Evolutionary conservation across 2,888 invertebrate species (phyloP).

Genomic region (Linnaemya vulpina): DNA sequence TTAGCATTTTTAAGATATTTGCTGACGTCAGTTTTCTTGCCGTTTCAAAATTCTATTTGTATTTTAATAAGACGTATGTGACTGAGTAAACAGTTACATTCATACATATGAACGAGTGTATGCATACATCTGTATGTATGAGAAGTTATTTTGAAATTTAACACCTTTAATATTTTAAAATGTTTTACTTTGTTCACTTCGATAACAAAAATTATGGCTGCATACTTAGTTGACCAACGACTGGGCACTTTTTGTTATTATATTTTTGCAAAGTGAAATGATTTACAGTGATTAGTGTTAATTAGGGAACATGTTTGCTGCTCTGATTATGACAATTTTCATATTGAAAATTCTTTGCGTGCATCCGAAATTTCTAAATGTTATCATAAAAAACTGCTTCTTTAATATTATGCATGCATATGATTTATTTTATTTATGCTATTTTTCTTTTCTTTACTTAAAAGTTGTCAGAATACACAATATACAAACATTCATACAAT

Average conservation of each 20-base stretch:
- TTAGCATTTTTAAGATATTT: slow-evolving; percentile 57
- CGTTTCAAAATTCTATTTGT: slow-evolving; percentile 34
- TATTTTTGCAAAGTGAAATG: background rate
- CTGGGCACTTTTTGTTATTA: background rate
- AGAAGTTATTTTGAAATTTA: slow-evolving; percentile 71
- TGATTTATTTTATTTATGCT: background rate
- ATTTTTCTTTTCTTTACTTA: background rate
- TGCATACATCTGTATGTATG: background rate
- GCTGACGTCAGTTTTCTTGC: slow-evolving; percentile 74
- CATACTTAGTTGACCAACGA: too few species aligned
- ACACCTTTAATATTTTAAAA: slow-evolving; percentile 70
- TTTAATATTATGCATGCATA: slow-evolving; percentile 7
- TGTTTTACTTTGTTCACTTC: background rate
- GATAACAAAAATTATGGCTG: too few species aligned
- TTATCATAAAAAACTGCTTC: background rate
- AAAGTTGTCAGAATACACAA: slow-evolving; percentile 1
- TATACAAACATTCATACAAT: too few species aligned
- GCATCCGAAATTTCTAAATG: background rate
- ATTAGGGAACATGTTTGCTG: too few species aligned
- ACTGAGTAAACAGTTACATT: background rate
- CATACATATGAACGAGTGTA: background rate
- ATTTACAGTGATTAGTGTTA: too few species aligned
- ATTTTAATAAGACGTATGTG: slow-evolving; percentile 2
- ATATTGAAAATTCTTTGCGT: too few species aligned
- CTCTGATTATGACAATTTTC: too few species aligned